Conservation (phyloP, 2,888 invertebrate species). For the Lissonota sp. region DNA sequence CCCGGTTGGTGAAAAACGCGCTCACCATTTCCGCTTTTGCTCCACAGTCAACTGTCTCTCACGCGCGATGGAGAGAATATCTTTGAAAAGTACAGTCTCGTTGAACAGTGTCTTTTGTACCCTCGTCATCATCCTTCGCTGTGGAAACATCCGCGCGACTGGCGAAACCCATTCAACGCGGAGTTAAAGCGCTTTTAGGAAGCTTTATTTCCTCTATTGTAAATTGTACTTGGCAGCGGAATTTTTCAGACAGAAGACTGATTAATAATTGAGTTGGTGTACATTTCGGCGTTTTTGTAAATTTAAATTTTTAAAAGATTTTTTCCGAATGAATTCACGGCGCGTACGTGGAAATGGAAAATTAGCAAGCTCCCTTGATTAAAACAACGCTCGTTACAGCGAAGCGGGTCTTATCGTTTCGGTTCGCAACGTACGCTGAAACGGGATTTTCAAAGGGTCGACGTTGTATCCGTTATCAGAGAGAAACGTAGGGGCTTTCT, state of each 20-base stretch:
- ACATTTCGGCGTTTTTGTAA: background rate
- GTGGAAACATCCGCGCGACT: background rate
- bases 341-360: too few relatives aligned
- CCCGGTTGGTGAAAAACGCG: constrained; percentile 24
- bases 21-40: constrained; percentile 40
- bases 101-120: constrained; percentile 33
- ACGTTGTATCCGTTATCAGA: constrained; percentile 6
- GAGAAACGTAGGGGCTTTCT: background rate
- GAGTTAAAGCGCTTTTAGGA: constrained; percentile 1
- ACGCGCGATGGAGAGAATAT: constrained; percentile 30
- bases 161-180: background rate
- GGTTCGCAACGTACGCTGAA: background rate
- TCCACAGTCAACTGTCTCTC: constrained; percentile 31
- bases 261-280: background rate
- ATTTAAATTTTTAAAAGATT: too few relatives aligned
- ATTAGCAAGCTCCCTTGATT: background rate
- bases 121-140: too few relatives aligned
- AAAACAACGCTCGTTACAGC: background rate
- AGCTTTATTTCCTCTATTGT: constrained; percentile 5
- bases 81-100: constrained; percentile 21
- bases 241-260: background rate
- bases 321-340: too few relatives aligned
- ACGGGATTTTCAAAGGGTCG: background rate
- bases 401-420: background rate
- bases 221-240: constrained; percentile 8